A percentile compares a stretch with the other conserved stretches of the same genome.
Evolutionary conservation across 2,888 invertebrate species (phyloP).

Genomic region (Aproaerema taeniolella): DNA sequence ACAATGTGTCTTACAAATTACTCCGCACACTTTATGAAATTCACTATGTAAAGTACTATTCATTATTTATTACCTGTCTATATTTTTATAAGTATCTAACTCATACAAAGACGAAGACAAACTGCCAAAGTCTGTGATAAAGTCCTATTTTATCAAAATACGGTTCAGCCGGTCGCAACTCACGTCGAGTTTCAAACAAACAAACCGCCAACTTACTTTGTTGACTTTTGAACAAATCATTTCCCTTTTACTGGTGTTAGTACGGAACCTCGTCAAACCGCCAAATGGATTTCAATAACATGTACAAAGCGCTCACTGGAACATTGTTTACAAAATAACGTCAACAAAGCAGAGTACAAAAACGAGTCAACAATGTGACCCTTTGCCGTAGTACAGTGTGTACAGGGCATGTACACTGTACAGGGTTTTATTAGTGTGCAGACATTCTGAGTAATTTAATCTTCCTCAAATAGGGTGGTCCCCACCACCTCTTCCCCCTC

Average conservation of each 20-base stretch:
- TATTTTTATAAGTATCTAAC: too few relatives aligned
- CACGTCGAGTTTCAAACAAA: neutral
- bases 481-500: neutral
- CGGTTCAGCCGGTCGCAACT: too few relatives aligned
- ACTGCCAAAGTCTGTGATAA: too few relatives aligned
- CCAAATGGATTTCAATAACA: slow-evolving; percentile 11
- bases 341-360: slow-evolving; percentile 32
- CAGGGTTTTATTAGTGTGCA: slow-evolving; percentile 33
- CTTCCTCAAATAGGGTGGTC: slow-evolving; percentile 40
- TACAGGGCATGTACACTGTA: slow-evolving; percentile 14
- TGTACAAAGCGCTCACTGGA: slow-evolving; percentile 19
- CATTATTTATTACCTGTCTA: too few relatives aligned
- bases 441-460: slow-evolving; percentile 55
- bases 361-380: slow-evolving; percentile 29
- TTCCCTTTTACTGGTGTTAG: neutral
- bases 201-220: slow-evolving; percentile 5
- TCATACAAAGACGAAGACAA: too few relatives aligned
- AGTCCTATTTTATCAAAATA: too few relatives aligned
- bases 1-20: too few relatives aligned
- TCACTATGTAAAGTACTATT: too few relatives aligned
- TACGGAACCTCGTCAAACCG: neutral
- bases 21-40: too few relatives aligned
- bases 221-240: slow-evolving; percentile 10
- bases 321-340: slow-evolving; percentile 31
- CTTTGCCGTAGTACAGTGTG: slow-evolving; percentile 23